Percentiles rank a stretch among this genome's conserved stretches.
phyloP scores from a whole-genome alignment of 2,797 vertebrate species.

The Phylloscopus collybita region DNA sequence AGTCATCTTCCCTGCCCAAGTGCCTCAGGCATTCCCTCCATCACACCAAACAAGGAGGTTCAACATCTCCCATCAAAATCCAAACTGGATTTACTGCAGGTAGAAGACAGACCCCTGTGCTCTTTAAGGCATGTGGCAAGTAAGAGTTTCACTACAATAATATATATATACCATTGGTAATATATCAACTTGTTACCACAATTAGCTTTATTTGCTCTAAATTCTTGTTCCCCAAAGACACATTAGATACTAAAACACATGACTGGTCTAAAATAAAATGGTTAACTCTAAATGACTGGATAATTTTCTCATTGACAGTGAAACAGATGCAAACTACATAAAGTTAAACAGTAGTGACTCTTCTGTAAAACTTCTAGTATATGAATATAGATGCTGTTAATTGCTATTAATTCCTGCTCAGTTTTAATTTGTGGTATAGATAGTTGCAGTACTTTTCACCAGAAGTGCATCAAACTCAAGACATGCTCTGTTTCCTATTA shows the following conservation, averaged over 20 bases:
- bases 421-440: not conserved
- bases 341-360: conserved; percentile 15
- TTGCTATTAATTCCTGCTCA: conserved; percentile 25
- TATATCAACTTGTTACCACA: not conserved
- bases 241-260: not conserved
- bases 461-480: not conserved
- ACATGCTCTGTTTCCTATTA: conserved; percentile 43
- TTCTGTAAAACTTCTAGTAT: not conserved
- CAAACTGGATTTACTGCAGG: conserved; percentile 8
- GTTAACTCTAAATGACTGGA: conserved; percentile 24
- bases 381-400: conserved; percentile 15
- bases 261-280: conserved; percentile 39
- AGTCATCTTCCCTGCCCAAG: conserved; percentile 16
- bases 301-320: conserved; percentile 31
- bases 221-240: conserved; percentile 36
- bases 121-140: not conserved
- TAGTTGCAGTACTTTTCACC: not conserved
- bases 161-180: not conserved
- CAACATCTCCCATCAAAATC: not conserved
- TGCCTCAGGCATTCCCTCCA: conserved; percentile 14
- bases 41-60: conserved; percentile 39
- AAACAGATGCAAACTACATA: conserved; percentile 11
- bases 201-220: conserved; percentile 49
- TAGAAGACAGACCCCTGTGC: conserved; percentile 14
- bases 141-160: conserved; percentile 33